A percentile compares a stretch with the other conserved stretches of the same genome.
Conservation (phyloP, 1,140 invertebrate genomes). For the Drosophila tropicalis region DNA sequence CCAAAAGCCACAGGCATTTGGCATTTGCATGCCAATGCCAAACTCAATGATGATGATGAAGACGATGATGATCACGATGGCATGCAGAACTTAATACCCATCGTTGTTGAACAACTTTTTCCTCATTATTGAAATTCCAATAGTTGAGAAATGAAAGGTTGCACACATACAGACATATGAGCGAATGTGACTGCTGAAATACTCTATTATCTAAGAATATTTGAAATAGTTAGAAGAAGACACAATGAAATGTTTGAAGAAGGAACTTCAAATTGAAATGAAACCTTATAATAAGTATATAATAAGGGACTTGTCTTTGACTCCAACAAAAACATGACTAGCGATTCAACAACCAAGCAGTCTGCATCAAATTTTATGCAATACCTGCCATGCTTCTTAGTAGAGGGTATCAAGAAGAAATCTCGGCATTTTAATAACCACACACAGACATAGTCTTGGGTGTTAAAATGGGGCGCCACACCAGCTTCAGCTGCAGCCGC, state of each 20-base stretch:
- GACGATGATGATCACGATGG: conserved; percentile 34
- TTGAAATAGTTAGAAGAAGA: no score
- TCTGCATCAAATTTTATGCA: not conserved
- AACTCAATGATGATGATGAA: conserved; percentile 2
- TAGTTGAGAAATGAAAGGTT: conserved; percentile 20
- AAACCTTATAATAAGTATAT: no score
- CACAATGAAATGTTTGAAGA: no score
- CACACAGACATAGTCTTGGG: conserved; percentile 25
- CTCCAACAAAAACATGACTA: no score
- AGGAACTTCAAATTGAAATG: no score
- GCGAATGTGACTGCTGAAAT: conserved; percentile 15
- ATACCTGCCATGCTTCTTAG: conserved; percentile 13
- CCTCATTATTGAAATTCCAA: conserved; percentile 59
- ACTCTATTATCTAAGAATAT: not conserved
- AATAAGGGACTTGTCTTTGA: no score
- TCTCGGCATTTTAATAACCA: conserved; percentile 52
- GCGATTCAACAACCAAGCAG: no score
- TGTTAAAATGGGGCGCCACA: conserved; percentile 59
- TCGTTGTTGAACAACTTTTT: conserved; percentile 33
- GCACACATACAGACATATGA: not conserved
- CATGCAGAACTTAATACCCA: conserved; percentile 58
- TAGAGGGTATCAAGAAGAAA: conserved; percentile 23
- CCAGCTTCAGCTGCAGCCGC: conserved; percentile 9
- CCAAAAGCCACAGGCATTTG: conserved; percentile 65
- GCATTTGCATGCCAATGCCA: conserved; percentile 56